Conservation (phyloP, 2,888 invertebrate genomes). For the Choreutis nemorana region DNA sequence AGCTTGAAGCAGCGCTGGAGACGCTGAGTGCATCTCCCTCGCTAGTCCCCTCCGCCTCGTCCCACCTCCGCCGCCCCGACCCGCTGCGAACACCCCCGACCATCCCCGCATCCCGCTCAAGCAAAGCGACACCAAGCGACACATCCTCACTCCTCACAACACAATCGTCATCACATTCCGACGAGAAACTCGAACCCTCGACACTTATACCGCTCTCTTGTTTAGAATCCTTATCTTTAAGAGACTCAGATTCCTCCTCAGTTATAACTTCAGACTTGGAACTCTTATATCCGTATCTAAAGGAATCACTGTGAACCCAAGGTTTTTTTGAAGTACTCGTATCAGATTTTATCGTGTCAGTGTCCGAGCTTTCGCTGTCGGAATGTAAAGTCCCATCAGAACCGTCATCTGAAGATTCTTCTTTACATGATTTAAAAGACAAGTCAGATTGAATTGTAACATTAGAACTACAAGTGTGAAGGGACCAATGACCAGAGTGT, state of each 20-base stretch:
- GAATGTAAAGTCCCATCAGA: slow-evolving; percentile 46
- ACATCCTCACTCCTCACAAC: slow-evolving; percentile 43
- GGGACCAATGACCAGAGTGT: slow-evolving; percentile 53
- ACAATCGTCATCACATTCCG: slow-evolving; percentile 43
- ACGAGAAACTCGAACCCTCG: slow-evolving; percentile 42
- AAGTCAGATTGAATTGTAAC: slow-evolving; percentile 44
- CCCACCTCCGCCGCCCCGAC: slow-evolving; percentile 59
- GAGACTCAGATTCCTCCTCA: slow-evolving; percentile 26
- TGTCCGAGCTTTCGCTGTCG: slow-evolving; percentile 48
- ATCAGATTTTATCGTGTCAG: slow-evolving; percentile 51
- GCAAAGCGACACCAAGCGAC: slow-evolving; percentile 56
- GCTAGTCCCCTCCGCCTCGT: slow-evolving; percentile 49
- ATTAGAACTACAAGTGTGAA: slow-evolving; percentile 51
- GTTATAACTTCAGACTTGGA: slow-evolving; percentile 28
- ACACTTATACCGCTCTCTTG: slow-evolving; percentile 51
- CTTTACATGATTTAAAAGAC: slow-evolving; percentile 47
- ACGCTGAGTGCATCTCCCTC: slow-evolving; percentile 58
- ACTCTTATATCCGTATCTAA: slow-evolving; percentile 36
- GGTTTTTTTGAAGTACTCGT: slow-evolving; percentile 45
- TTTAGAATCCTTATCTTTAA: slow-evolving; percentile 28
- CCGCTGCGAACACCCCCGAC: slow-evolving; percentile 61
- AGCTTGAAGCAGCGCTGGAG: slow-evolving; percentile 56
- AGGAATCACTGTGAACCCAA: slow-evolving; percentile 56
- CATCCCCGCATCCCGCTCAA: slow-evolving; percentile 52
- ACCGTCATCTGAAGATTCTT: slow-evolving; percentile 47